Base-by-base conservation (phyloP, 2,797 vertebrate genomes). In the Lithobates sylvaticus region DNA sequence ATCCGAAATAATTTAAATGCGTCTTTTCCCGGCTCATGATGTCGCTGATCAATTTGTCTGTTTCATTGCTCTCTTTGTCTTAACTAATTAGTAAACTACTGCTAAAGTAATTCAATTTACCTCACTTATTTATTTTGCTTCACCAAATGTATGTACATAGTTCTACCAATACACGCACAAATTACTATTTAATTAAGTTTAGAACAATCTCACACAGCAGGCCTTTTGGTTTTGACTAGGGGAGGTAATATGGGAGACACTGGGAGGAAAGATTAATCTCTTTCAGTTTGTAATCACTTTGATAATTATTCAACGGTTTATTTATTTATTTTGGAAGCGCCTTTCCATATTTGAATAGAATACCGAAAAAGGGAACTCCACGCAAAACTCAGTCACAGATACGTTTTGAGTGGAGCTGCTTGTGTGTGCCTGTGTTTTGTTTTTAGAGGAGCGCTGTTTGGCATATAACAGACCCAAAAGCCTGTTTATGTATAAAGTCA, bases 1-100 rank as follows among this genome's bases (percentile, higher is more conserved):
- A 77, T 7, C 42, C 75, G 50, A 69, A 87, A 90, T 89, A 75
- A 84, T 77, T 61, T 74, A 87, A 85, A 84, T 73, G 76, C 80
- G 70, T 61, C 18, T 80, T 87, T 79, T 84, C 15, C n/a, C 26
- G 34, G 64, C 71, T 32, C 76, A 81, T 90, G 84, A 80, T 90
- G 90, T 88, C 86, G 88, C 91, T 89, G 68, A 78, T 78, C 85
- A 75, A 83, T 67, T 89, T 89, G 74, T 86, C 89, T 89, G 74
- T 87, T 71, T 90, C 84, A 85, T 50, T 91, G 89, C 83, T 81
- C 79, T 81, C 76, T 88, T 91, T 91, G 89, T 92, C 93, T 90
- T 94, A 91, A 91, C 92, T 94, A 94, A 94, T 93, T 92, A 93
- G 88, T 82, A 89, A 91, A 91, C 86, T 89, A 90, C 88, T 89